A percentile compares a stretch with the other conserved stretches of the same genome.
Conservation (phyloP, 1,140 invertebrate species). For the Lineus longissimus region DNA sequence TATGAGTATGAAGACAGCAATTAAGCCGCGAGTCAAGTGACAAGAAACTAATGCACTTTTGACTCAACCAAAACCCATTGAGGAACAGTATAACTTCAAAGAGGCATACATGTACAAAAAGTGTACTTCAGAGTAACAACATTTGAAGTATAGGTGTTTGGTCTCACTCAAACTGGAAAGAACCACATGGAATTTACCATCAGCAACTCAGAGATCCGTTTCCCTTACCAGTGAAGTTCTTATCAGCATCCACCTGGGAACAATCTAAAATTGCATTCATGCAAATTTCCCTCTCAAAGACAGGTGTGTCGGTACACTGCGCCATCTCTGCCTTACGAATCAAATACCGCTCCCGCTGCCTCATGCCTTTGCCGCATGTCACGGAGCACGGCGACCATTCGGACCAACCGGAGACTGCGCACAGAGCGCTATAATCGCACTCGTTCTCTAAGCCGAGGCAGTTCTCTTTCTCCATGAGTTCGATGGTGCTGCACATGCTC, state of each 20-base stretch:
- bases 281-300: slow-evolving; percentile 45
- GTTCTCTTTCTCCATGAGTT: slow-evolving; percentile 49
- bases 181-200: too few relatives aligned
- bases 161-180: too few relatives aligned
- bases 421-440: slow-evolving; percentile 28
- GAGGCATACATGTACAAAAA: too few relatives aligned
- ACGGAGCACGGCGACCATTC: slow-evolving; percentile 63
- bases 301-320: slow-evolving; percentile 31
- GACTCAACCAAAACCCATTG: too few relatives aligned
- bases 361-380: slow-evolving; percentile 58
- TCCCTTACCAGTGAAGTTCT: slow-evolving; percentile 44
- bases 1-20: too few relatives aligned
- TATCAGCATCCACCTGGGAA: slow-evolving; percentile 40
- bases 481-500: slow-evolving; percentile 50
- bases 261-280: slow-evolving; percentile 36
- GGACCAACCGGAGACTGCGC: slow-evolving; percentile 59
- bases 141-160: too few relatives aligned
- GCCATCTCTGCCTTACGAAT: slow-evolving; percentile 30
- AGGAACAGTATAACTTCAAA: too few relatives aligned
- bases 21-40: too few relatives aligned
- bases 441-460: slow-evolving; percentile 44
- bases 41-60: too few relatives aligned
- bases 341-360: slow-evolving; percentile 39
- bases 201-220: too few relatives aligned
- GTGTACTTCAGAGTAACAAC: too few relatives aligned